Conservation (phyloP, 2,113 vertebrate genomes). For the Nicator chloris region DNA sequence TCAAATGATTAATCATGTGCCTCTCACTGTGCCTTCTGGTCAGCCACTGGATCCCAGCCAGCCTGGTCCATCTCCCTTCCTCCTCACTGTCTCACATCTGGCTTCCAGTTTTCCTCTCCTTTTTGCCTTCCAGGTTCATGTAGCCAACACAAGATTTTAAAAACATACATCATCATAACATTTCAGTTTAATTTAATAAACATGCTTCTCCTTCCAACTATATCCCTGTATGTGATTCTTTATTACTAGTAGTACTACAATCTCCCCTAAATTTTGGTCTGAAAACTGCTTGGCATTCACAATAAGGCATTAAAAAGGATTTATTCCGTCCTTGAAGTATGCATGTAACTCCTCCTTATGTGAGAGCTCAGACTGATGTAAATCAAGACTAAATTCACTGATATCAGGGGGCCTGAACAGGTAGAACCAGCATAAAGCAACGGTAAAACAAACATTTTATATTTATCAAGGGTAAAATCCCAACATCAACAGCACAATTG, state of each 20-base stretch:
- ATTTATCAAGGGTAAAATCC: not conserved
- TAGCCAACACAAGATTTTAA: not conserved
- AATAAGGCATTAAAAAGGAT: conserved; percentile 12
- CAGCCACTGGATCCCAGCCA: not conserved
- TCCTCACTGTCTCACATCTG: not conserved
- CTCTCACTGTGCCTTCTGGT: not conserved
- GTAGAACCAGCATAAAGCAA: not conserved
- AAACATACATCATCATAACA: not conserved
- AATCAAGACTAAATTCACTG: conserved; percentile 21
- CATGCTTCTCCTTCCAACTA: not conserved
- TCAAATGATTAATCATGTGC: not conserved
- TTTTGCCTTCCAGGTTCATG: not conserved
- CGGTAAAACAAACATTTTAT: not conserved
- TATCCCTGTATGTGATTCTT: not conserved
- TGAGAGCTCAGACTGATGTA: not conserved
- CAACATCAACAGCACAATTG: not conserved
- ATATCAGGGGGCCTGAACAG: not conserved
- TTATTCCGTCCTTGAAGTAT: conserved; percentile 11
- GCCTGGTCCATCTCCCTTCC: not conserved
- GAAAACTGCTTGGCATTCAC: conserved; percentile 11
- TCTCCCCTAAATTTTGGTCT: not conserved
- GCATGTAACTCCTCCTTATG: not conserved
- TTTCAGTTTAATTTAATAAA: not conserved
- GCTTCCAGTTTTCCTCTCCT: not conserved
- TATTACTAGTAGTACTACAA: not conserved